Conservation (phyloP, 2,888 invertebrate species). For the Liodrosophila aerea region DNA sequence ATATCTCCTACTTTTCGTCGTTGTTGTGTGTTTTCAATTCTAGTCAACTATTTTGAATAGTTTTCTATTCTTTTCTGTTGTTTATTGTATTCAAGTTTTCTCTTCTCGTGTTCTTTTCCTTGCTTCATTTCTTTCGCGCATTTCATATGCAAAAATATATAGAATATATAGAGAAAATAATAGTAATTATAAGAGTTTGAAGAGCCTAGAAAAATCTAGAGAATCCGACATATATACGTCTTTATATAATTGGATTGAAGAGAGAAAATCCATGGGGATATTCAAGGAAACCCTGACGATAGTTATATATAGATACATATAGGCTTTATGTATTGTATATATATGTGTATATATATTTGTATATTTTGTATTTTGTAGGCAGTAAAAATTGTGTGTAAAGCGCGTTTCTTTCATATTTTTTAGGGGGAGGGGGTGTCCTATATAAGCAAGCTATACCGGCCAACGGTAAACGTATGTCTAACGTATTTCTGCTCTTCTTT, state of each 20-base stretch:
- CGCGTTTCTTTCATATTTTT: conserved; percentile 28
- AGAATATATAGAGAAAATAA: neutral
- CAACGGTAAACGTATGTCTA: neutral
- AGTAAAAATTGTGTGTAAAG: conserved; percentile 38
- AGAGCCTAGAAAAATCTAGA: too few relatives aligned
- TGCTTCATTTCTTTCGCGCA: conserved; percentile 39
- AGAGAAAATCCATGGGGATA: neutral
- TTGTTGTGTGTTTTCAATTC: conserved; percentile 4
- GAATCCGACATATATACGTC: too few relatives aligned
- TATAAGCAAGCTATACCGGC: conserved; percentile 27
- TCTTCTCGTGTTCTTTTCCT: conserved; percentile 9
- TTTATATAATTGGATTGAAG: too few relatives aligned
- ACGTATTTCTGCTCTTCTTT: neutral
- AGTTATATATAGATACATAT: neutral
- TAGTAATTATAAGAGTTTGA: neutral
- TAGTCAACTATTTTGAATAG: conserved; percentile 16
- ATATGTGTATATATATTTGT: neutral
- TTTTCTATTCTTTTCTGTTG: conserved; percentile 28
- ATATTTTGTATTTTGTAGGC: conserved; percentile 20
- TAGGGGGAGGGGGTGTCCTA: conserved; percentile 10
- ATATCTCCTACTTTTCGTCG: conserved; percentile 13
- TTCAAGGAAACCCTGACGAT: conserved; percentile 6
- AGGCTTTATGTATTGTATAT: neutral
- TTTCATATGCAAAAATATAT: conserved; percentile 53
- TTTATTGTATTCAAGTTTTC: conserved; percentile 3